These are phyloP conservation scores for Philopotamus ludificatus DNA, from an alignment of 1,140 invertebrate species.

Conservation along the genomic window DNA sequence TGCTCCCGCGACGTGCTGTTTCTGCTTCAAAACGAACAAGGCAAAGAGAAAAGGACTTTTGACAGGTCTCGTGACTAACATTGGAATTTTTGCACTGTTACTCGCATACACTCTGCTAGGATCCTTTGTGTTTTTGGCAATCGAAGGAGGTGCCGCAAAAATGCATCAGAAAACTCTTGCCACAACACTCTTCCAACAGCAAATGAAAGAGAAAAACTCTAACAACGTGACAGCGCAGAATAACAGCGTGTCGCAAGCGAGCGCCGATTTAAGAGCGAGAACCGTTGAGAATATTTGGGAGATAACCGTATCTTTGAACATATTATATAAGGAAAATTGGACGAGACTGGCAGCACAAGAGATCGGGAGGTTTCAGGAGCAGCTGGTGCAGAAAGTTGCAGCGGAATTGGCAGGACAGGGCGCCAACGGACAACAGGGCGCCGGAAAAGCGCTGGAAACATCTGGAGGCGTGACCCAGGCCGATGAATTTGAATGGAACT, in stretches of 20 bases:
- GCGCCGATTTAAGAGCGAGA: constrained; percentile 59
- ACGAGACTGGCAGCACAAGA: constrained; percentile 82
- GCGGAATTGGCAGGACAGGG: constrained; percentile 64
- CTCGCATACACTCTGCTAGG: constrained; percentile 84
- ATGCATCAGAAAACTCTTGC: constrained; percentile 66
- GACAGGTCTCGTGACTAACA: constrained; percentile 77
- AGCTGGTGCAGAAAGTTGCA: constrained; percentile 74
- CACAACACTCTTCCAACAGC: constrained; percentile 57
- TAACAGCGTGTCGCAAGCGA: constrained; percentile 45
- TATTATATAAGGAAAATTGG: constrained; percentile 94
- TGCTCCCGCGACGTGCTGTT: constrained; percentile 55
- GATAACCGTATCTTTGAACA: constrained; percentile 90
- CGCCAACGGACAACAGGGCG: constrained; percentile 48
- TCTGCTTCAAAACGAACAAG: constrained; percentile 66
- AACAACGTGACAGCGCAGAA: constrained; percentile 47
- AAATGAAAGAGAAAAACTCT: constrained; percentile 51
- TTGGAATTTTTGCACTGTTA: constrained; percentile 83
- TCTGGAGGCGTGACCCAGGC: constrained; percentile 45
- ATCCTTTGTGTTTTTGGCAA: constrained; percentile 88
- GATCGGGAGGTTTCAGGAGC: constrained; percentile 85
- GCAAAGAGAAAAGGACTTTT: constrained; percentile 65
- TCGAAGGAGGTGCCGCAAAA: constrained; percentile 73
- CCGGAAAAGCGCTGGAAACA: constrained; percentile 53
- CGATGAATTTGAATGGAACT: constrained; percentile 82
- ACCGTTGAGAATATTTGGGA: constrained; percentile 92